Evolutionary conservation across 2,888 invertebrate species (phyloP).

Genomic region (Sarcophaga rosellei): DNA sequence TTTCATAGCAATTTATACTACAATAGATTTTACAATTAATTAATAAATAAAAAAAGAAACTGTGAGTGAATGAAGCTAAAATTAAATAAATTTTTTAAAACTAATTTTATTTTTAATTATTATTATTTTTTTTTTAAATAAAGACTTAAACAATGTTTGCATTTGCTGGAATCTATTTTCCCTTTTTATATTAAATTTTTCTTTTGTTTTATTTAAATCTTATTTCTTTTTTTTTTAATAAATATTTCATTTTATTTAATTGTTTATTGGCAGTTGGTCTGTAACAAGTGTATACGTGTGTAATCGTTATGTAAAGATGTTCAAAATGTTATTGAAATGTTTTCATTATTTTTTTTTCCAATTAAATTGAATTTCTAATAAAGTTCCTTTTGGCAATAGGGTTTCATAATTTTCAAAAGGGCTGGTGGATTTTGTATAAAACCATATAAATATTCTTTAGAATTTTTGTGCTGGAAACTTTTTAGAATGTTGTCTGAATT

Average conservation of each 20-base stretch:
- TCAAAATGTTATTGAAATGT: neutral
- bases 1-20: neutral
- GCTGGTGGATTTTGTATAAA: neutral
- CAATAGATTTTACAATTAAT: neutral
- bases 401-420: neutral
- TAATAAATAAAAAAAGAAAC: neutral
- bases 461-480: too few relatives aligned
- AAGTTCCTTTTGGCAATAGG: neutral
- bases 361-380: neutral
- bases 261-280: slow-evolving; percentile 65
- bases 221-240: neutral
- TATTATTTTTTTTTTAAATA: neutral
- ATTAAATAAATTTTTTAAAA: neutral
- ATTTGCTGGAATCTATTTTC: neutral
- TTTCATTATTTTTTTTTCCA: neutral
- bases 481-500: too few relatives aligned
- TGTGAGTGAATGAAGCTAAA: neutral
- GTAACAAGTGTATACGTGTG: slow-evolving; percentile 44
- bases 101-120: neutral
- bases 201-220: slow-evolving; percentile 60
- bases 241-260: slow-evolving; percentile 56
- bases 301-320: neutral
- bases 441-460: too few relatives aligned
- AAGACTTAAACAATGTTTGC: neutral
- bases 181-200: slow-evolving; percentile 37